Evolutionary conservation across 64 coral and sea anemone genomes (phyloP).

Genomic region (Pachyseris speciosa): DNA sequence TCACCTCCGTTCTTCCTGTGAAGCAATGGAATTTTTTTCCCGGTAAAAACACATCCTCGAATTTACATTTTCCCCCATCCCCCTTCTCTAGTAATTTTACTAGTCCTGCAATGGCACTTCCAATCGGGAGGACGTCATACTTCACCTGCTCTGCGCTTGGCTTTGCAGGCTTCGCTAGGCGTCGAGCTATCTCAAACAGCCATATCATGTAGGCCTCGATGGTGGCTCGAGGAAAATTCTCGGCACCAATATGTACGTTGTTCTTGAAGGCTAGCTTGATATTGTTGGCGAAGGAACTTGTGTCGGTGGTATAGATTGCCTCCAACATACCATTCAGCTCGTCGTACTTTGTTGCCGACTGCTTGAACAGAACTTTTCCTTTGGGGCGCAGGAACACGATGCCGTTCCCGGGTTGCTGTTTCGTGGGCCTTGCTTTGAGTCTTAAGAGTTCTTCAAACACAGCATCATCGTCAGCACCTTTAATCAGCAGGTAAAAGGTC

Average conservation of each 20-base stretch:
- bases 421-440: slow-evolving; percentile 5
- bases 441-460: neutral
- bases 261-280: neutral
- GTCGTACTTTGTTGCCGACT: neutral
- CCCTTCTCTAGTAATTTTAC: neutral
- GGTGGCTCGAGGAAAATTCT: neutral
- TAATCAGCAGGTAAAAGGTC: slow-evolving; percentile 13
- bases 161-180: neutral
- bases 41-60: neutral
- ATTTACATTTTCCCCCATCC: neutral
- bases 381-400: neutral
- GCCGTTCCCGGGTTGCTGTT: slow-evolving; percentile 5
- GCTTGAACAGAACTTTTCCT: neutral
- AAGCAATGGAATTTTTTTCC: neutral
- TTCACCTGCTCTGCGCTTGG: neutral
- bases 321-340: neutral
- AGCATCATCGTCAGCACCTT: neutral
- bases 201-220: neutral
- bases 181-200: slow-evolving; percentile 27
- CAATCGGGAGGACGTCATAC: slow-evolving; percentile 6
- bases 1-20: neutral
- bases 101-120: neutral
- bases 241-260: neutral
- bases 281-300: neutral
- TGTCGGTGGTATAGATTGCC: neutral